Percentiles rank a stretch among this genome's conserved stretches.
phyloP scores from a whole-genome alignment of 2,888 invertebrate genomes.

The Eustalomyia histrio region DNA sequence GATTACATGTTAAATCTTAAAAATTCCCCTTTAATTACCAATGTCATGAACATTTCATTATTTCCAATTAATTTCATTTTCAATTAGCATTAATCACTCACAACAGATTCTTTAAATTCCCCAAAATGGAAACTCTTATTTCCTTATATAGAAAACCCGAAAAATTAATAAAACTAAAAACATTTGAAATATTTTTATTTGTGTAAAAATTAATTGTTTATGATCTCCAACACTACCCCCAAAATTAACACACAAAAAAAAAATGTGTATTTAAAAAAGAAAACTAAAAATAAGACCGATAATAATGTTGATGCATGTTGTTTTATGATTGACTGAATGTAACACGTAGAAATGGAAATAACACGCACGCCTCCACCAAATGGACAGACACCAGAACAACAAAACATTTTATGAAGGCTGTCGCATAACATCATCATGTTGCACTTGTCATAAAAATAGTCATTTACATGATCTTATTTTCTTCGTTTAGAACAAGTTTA shows the following conservation, averaged over 20 bases:
- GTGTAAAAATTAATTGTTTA: slow-evolving; percentile 50
- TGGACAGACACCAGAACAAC: not conserved
- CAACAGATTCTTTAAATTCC: slow-evolving; percentile 36
- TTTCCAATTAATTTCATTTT: slow-evolving; percentile 40
- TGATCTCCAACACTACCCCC: slow-evolving; percentile 31
- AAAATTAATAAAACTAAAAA: not conserved
- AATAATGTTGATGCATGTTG: slow-evolving; percentile 31
- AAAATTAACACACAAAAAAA: slow-evolving; percentile 34
- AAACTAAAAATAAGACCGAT: slow-evolving; percentile 32
- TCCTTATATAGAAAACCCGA: slow-evolving; percentile 7
- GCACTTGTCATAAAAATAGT: slow-evolving; percentile 67
- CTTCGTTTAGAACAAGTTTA: slow-evolving; percentile 19
- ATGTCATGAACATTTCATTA: slow-evolving; percentile 46
- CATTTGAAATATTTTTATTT: slow-evolving; percentile 34
- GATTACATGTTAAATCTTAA: not conserved
- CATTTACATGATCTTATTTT: slow-evolving; percentile 55
- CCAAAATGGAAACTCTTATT: slow-evolving; percentile 16
- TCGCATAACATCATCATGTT: slow-evolving; percentile 59
- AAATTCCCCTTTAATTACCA: slow-evolving; percentile 46
- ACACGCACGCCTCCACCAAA: slow-evolving; percentile 45
- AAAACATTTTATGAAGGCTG: slow-evolving; percentile 60
- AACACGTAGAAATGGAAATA: slow-evolving; percentile 39
- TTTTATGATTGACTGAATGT: slow-evolving; percentile 61
- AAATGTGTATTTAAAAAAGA: slow-evolving; percentile 1
- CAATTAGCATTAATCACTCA: slow-evolving; percentile 65